Conservation (phyloP, 2,888 invertebrate genomes). For the Agrochola macilenta region DNA sequence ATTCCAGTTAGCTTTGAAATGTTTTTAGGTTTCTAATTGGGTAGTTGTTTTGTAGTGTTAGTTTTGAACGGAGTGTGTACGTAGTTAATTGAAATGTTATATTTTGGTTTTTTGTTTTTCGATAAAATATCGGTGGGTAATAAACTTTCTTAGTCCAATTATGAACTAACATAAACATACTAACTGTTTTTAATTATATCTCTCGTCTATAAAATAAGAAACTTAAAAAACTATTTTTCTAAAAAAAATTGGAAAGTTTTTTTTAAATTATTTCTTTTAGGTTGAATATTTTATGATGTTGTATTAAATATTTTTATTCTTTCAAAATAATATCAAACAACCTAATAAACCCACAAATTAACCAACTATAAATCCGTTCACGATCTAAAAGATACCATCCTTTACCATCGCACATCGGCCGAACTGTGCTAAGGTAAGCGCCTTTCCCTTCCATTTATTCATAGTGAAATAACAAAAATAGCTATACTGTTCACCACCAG, state of each 20-base stretch:
- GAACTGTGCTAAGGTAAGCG: constrained; percentile 90
- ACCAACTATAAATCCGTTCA: constrained; percentile 66
- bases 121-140: background rate
- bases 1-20: constrained; percentile 68
- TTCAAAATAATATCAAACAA: background rate
- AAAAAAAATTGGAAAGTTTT: background rate
- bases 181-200: background rate
- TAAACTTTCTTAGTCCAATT: background rate
- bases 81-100: background rate
- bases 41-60: constrained; percentile 12
- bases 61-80: background rate
- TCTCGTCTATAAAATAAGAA: too few relatives aligned
- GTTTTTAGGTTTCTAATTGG: constrained; percentile 68
- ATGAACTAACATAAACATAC: background rate
- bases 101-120: too few relatives aligned
- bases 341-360: constrained; percentile 53
- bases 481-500: constrained; percentile 83
- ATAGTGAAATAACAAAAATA: constrained; percentile 91
- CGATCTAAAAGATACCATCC: constrained; percentile 72
- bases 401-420: constrained; percentile 73
- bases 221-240: too few relatives aligned
- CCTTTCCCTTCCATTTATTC: constrained; percentile 90
- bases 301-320: background rate
- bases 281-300: background rate
- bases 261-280: background rate